Base-by-base conservation (phyloP, 2,888 invertebrate species). In the Trachelus stipa region DNA sequence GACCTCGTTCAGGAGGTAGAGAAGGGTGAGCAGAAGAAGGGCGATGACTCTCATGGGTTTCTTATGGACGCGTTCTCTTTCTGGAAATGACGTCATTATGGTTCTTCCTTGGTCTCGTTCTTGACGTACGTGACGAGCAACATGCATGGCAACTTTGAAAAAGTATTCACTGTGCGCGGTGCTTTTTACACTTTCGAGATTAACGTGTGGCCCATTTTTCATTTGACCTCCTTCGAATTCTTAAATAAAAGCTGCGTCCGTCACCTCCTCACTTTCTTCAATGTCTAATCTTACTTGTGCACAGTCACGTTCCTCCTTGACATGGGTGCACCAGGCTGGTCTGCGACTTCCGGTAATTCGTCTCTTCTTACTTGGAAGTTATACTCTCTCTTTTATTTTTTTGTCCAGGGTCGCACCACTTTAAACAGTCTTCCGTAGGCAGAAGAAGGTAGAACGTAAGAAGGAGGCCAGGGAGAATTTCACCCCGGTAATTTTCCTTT, bases 321-420 rank as follows among this genome's bases (percentile, higher is more conserved):
- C 73, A 74, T 68, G 40, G 40, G 15, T 23, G 15, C n/a, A 31
- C 71, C 74, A 73, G 75, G 74, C 73, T 74, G 76, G 69, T 68
- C 73, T 76, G 73, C 76, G 77, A 78, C 79, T 77, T 76, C 74
- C 68, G 30, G 71, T 71, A 33, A 31, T 15, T 71, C 30, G 71
- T 71, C 31, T 34, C 73, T 80, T 71, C 71, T 33, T 12, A 33
- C 71, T 71, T 71, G 33, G 6, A 15, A 15, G 33, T 74, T 78
- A 15, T 12, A 11, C 37, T 12, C 71, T 40, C 30, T 3, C 12
- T 71, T 35, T 35, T 40, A 56, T 33, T 68, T 79, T 68, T 71
- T 68, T 34, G 1, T 34, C 69, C 75, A 23, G 23, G 23, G 33
- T 71, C 71, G 31, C 71, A 1, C 31, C 31, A 15, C 71, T 31